Conservation (phyloP, 2,888 invertebrate species). For the Schrankia costaestrigalis region DNA sequence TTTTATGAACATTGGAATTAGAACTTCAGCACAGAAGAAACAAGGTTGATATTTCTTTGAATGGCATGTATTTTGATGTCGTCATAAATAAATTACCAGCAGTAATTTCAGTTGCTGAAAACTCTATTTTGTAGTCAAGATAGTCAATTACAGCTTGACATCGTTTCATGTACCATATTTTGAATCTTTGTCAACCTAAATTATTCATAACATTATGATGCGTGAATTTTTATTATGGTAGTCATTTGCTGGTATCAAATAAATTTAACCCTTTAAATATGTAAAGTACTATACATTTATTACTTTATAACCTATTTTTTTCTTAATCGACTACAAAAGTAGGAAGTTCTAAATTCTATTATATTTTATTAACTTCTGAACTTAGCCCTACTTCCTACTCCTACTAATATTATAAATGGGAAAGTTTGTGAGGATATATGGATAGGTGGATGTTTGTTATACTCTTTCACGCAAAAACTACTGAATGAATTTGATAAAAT, state of each 20-base stretch:
- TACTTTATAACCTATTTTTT: too few relatives aligned
- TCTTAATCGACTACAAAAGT: too few relatives aligned
- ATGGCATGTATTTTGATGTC: constrained; percentile 22
- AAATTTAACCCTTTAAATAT: too few relatives aligned
- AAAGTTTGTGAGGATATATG: too few relatives aligned
- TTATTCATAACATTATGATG: constrained; percentile 23
- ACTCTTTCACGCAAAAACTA: too few relatives aligned
- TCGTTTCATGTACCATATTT: constrained; percentile 12
- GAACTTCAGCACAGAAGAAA: constrained; percentile 17
- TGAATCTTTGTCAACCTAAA: constrained; percentile 18
- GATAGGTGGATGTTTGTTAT: too few relatives aligned
- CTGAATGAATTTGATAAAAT: too few relatives aligned
- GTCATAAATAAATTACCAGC: constrained; percentile 25
- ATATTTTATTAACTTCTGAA: too few relatives aligned
- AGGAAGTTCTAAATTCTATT: too few relatives aligned
- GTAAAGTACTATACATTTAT: too few relatives aligned
- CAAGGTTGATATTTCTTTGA: constrained; percentile 28
- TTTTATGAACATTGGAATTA: constrained; percentile 18
- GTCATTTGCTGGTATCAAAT: constrained; percentile 21
- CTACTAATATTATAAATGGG: too few relatives aligned
- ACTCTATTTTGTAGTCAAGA: constrained; percentile 19
- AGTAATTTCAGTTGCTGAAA: constrained; percentile 18
- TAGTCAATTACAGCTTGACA: constrained; percentile 13
- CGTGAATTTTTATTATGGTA: constrained; percentile 26
- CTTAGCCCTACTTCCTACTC: too few relatives aligned